phyloP scores from a whole-genome alignment of 2,113 vertebrate genomes.

The Oxyruncus cristatus region DNA sequence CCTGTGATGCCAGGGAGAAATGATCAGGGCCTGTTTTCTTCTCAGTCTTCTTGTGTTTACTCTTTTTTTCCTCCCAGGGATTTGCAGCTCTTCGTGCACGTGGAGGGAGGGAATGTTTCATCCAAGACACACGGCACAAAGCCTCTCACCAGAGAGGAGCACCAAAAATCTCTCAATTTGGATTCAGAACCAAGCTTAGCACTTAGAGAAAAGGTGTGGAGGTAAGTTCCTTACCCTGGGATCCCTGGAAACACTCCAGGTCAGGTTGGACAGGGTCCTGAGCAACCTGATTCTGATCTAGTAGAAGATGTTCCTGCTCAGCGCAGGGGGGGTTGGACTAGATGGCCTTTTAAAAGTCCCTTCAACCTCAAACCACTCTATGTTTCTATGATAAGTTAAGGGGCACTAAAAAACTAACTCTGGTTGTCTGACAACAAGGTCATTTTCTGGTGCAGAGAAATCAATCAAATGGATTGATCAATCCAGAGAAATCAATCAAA shows the following conservation, averaged over 20 bases:
- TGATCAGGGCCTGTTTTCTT: background rate
- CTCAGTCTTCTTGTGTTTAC: background rate
- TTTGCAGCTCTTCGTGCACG: background rate
- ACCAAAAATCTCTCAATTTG: background rate
- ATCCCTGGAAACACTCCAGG: background rate
- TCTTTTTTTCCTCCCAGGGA: background rate
- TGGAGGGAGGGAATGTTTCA: background rate
- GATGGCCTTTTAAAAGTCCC: background rate
- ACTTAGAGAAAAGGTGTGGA: background rate
- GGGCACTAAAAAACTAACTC: background rate
- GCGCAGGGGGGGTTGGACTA: background rate
- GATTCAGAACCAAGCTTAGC: background rate
- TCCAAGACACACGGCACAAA: accelerated
- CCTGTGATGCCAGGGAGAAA: background rate
- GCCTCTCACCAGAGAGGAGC: background rate
- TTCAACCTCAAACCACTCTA: background rate
- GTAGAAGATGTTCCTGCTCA: background rate
- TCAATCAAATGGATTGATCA: background rate
- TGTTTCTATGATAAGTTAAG: background rate
- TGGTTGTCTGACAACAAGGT: background rate
- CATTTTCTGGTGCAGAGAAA: background rate
- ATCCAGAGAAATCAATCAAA: background rate
- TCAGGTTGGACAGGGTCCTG: background rate
- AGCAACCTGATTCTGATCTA: background rate
- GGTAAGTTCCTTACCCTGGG: background rate